Conservation (phyloP, 2,797 vertebrate species). For the Limosa lapponica region DNA sequence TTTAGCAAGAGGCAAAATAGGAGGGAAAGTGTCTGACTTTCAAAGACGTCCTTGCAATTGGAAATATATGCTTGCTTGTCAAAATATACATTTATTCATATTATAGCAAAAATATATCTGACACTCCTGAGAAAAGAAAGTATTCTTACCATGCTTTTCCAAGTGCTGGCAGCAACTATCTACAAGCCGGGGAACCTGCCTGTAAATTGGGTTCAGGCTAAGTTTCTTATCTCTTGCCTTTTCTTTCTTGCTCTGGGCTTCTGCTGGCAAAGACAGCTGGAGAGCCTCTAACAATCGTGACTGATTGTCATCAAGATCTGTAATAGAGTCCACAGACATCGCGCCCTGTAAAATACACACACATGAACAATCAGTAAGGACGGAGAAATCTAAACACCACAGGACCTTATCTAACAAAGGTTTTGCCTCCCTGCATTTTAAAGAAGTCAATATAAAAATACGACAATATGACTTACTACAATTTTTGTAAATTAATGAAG, state of each 20-base stretch:
- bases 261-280: constrained; percentile 93
- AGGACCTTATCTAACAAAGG: neutral
- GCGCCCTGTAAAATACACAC: constrained; percentile 86
- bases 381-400: neutral
- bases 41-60: neutral
- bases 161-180: constrained; percentile 97
- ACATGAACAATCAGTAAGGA: neutral
- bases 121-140: neutral
- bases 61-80: neutral
- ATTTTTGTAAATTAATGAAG: neutral
- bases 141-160: constrained; percentile 90
- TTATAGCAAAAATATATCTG: constrained; percentile 19
- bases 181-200: constrained; percentile 93
- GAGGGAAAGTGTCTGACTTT: neutral
- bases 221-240: constrained; percentile 91
- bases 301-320: constrained; percentile 96
- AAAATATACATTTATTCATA: neutral
- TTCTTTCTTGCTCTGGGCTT: constrained; percentile 89
- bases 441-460: neutral
- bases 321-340: constrained; percentile 98
- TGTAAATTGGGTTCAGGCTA: constrained; percentile 97
- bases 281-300: constrained; percentile 95
- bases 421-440: neutral
- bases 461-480: neutral
- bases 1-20: neutral